Percentiles rank a stretch among this genome's conserved stretches.
phyloP scores from a whole-genome alignment of 2,888 invertebrate genomes.

The Hirtodrosophila histrioides region DNA sequence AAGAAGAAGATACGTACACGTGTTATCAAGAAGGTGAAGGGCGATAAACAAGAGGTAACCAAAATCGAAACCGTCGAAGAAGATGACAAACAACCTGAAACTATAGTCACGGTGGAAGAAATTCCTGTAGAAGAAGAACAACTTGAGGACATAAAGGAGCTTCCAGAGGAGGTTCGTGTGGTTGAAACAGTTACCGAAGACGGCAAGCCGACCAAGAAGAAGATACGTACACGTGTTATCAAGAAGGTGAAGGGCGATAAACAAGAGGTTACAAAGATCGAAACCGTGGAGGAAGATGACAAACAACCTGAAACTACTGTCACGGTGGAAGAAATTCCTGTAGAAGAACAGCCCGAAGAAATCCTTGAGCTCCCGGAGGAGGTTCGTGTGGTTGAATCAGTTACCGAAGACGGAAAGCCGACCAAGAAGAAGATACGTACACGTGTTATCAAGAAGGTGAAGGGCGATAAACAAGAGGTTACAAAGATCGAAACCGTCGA shows the following conservation, averaged over 20 bases:
- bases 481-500: slow-evolving; percentile 71
- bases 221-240: slow-evolving; percentile 59
- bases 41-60: slow-evolving; percentile 21
- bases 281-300: slow-evolving; percentile 61
- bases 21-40: slow-evolving; percentile 35
- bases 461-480: slow-evolving; percentile 67
- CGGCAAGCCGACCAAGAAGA: slow-evolving; percentile 49
- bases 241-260: slow-evolving; percentile 61
- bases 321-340: slow-evolving; percentile 47
- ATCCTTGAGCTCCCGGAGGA: slow-evolving; percentile 59
- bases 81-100: slow-evolving; percentile 50
- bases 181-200: slow-evolving; percentile 44
- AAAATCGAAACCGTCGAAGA: slow-evolving; percentile 57
- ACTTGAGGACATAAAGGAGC: slow-evolving; percentile 32
- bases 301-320: slow-evolving; percentile 55
- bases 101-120: slow-evolving; percentile 50
- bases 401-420: slow-evolving; percentile 56
- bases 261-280: slow-evolving; percentile 61
- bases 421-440: slow-evolving; percentile 64
- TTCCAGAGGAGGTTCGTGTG: slow-evolving; percentile 53
- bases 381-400: slow-evolving; percentile 51
- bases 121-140: slow-evolving; percentile 30
- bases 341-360: slow-evolving; percentile 41
- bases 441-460: slow-evolving; percentile 65
- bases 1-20: slow-evolving; percentile 44